Evolutionary conservation across 2,888 invertebrate species (phyloP).

Genomic region (Troides aeacus): DNA sequence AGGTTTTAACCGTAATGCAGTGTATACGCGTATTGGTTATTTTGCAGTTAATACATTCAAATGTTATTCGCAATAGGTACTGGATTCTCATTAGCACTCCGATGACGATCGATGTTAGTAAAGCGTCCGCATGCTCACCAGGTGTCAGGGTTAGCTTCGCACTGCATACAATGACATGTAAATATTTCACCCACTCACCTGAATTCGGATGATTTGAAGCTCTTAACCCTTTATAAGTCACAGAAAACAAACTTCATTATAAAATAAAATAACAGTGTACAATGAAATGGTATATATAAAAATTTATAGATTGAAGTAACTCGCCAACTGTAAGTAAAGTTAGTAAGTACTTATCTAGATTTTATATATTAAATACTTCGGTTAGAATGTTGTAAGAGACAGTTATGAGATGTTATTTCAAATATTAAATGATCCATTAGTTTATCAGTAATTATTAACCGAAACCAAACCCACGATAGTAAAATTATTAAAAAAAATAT

Average conservation of each 20-base stretch:
- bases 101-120: constrained; percentile 42
- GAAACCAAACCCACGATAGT: not conserved
- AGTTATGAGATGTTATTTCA: no score
- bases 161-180: constrained; percentile 48
- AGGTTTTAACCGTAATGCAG: constrained; percentile 2
- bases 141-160: constrained; percentile 45
- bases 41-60: constrained; percentile 18
- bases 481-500: not conserved
- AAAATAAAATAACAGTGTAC: no score
- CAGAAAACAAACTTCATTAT: constrained; percentile 56
- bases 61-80: constrained; percentile 25
- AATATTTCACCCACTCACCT: constrained; percentile 70
- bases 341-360: no score
- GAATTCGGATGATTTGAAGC: constrained; percentile 61
- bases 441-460: not conserved
- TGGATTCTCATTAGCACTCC: constrained; percentile 29
- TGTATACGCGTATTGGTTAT: constrained; percentile 21
- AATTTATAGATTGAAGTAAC: no score
- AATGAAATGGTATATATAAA: no score
- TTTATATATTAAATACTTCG: no score
- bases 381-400: no score
- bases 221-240: constrained; percentile 68
- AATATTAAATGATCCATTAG: not conserved
- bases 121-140: constrained; percentile 50
- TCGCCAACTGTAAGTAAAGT: no score